Conservation (phyloP, 2,797 vertebrate species). For the Myotis myotis region DNA sequence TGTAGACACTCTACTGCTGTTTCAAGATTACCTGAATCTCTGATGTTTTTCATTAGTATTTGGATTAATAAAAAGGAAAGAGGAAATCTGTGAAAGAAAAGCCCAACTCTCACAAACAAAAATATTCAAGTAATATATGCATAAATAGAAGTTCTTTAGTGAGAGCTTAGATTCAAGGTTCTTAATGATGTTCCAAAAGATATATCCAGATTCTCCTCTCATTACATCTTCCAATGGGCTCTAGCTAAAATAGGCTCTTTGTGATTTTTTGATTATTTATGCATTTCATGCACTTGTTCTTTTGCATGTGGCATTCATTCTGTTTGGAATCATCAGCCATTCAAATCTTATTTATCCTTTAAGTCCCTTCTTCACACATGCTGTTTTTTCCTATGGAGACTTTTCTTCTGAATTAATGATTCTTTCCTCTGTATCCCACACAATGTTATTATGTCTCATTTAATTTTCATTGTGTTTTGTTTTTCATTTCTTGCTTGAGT, state of each 20-base stretch:
- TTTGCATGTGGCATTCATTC: background rate
- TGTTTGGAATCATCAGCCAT: background rate
- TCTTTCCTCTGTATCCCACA: background rate
- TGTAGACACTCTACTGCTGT: background rate
- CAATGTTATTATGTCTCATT: background rate
- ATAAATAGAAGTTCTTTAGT: background rate
- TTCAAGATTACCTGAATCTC: background rate
- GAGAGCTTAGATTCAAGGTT: background rate
- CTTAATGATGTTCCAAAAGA: background rate
- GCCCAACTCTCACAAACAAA: background rate
- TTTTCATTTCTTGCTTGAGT: background rate
- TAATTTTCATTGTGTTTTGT: background rate
- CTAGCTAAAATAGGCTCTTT: background rate
- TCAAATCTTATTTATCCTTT: background rate
- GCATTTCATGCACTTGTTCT: background rate
- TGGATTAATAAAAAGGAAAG: background rate
- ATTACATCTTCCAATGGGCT: background rate
- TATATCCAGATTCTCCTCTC: background rate
- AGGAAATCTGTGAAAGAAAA: background rate
- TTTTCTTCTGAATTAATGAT: background rate
- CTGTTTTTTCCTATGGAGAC: background rate
- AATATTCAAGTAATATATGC: background rate
- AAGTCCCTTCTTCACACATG: background rate
- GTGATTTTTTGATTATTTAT: background rate
- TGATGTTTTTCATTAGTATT: background rate